phyloP scores from a whole-genome alignment of 2,888 invertebrate genomes.

The Drosophila sordidula region DNA sequence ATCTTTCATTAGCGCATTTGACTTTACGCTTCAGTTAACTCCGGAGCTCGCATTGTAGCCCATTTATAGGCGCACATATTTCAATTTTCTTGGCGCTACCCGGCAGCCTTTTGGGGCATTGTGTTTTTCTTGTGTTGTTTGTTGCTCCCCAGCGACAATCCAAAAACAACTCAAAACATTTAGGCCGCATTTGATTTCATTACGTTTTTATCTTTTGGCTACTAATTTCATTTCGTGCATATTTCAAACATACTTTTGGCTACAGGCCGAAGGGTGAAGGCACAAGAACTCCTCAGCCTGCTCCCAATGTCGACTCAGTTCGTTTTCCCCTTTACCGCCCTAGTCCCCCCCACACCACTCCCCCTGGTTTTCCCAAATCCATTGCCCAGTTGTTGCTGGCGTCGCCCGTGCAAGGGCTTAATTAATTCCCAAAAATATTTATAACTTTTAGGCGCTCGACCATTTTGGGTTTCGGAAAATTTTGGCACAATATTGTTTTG shows the following conservation, averaged over 20 bases:
- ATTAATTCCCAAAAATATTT: slow-evolving; percentile 75
- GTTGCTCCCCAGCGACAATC: slow-evolving; percentile 29
- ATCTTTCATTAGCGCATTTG: slow-evolving; percentile 68
- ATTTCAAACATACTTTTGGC: slow-evolving; percentile 56
- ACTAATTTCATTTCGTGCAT: slow-evolving; percentile 74
- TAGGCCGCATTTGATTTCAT: slow-evolving; percentile 80
- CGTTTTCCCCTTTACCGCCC: slow-evolving; percentile 6
- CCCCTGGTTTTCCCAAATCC: background rate
- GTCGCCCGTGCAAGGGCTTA: slow-evolving; percentile 55
- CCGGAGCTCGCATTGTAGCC: slow-evolving; percentile 60
- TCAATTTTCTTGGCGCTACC: slow-evolving; percentile 57
- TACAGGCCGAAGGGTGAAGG: background rate
- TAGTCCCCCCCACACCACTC: too few species aligned
- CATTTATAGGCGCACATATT: slow-evolving; percentile 70
- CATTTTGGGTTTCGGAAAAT: slow-evolving; percentile 45
- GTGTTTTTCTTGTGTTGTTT: slow-evolving; percentile 23
- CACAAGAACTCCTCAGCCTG: background rate
- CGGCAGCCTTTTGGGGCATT: slow-evolving; percentile 17
- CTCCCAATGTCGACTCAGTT: slow-evolving; percentile 1
- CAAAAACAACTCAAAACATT: slow-evolving; percentile 60
- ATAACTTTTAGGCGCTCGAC: slow-evolving; percentile 60
- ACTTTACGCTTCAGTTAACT: slow-evolving; percentile 70
- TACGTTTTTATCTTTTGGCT: slow-evolving; percentile 75
- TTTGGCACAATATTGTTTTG: slow-evolving; percentile 62
- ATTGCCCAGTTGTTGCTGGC: slow-evolving; percentile 13